These are phyloP conservation scores for Netelia inedita DNA, from an alignment of 2,888 invertebrate species.

Conservation along the genomic window DNA sequence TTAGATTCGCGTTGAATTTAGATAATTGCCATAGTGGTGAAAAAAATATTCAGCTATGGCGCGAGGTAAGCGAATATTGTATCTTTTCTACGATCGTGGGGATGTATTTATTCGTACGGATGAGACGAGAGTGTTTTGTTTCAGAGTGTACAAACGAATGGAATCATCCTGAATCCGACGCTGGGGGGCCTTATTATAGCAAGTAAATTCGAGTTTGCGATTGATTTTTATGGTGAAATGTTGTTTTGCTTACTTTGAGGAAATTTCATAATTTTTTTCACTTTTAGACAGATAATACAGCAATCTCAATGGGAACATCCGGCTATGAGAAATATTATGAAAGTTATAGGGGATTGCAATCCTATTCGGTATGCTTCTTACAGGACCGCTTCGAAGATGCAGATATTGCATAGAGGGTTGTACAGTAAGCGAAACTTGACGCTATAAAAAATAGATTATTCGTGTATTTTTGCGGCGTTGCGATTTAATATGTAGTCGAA, in stretches of 20 bases:
- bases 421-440: slow-evolving; percentile 87
- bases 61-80: slow-evolving; percentile 36
- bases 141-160: slow-evolving; percentile 79
- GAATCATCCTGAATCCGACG: slow-evolving; percentile 88
- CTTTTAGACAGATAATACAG: slow-evolving; percentile 86
- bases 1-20: neutral
- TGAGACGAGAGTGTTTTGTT: slow-evolving; percentile 1
- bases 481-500: no score
- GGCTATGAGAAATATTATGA: slow-evolving; percentile 87
- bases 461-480: no score
- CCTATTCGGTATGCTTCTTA: slow-evolving; percentile 92
- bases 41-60: slow-evolving; percentile 35
- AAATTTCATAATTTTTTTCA: slow-evolving; percentile 31
- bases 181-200: slow-evolving; percentile 87
- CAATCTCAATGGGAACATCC: slow-evolving; percentile 88
- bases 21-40: neutral
- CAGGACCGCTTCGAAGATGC: slow-evolving; percentile 91
- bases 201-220: slow-evolving; percentile 84
- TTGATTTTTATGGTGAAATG: neutral
- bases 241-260: neutral
- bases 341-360: slow-evolving; percentile 88
- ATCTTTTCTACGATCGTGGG: neutral
- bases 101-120: neutral
- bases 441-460: no score
- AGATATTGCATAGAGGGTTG: slow-evolving; percentile 88